A percentile compares a stretch with the other conserved stretches of the same genome.
Conservation (phyloP, 2,888 invertebrate species). For the Acheta domesticus region DNA sequence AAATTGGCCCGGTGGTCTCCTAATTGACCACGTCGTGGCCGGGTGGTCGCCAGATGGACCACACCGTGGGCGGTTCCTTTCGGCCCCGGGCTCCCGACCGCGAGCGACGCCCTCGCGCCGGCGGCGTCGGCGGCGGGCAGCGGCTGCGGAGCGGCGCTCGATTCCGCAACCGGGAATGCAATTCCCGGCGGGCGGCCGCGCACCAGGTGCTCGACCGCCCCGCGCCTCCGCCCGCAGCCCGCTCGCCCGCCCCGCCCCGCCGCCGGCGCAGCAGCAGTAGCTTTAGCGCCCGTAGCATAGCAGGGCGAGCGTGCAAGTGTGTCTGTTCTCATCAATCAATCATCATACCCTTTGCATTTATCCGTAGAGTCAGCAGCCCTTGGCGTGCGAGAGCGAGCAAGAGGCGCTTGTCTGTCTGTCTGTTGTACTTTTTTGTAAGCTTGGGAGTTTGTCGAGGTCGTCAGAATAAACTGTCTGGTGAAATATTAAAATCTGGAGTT, state of each 20-base stretch:
- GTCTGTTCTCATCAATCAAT: constrained; percentile 32
- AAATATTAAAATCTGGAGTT: constrained; percentile 43
- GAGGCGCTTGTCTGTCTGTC: constrained; percentile 47
- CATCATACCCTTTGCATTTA: constrained; percentile 24
- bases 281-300: not conserved
- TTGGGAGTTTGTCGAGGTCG: constrained; percentile 70
- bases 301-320: not conserved
- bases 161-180: too few relatives aligned
- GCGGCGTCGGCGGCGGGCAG: too few relatives aligned
- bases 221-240: not conserved
- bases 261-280: constrained; percentile 33
- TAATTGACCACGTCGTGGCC: too few relatives aligned
- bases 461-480: constrained; percentile 66
- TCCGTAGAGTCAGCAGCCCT: constrained; percentile 19
- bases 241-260: not conserved
- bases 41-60: too few relatives aligned
- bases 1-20: too few relatives aligned
- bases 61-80: too few relatives aligned
- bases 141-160: too few relatives aligned
- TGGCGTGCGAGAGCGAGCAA: not conserved
- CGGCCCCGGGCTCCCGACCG: too few relatives aligned
- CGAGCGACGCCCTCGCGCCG: too few relatives aligned
- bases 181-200: too few relatives aligned
- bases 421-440: constrained; percentile 57
- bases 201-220: not conserved